Evolutionary conservation across 2,888 invertebrate species (phyloP).

Genomic region (Meliscaeva auricollis): DNA sequence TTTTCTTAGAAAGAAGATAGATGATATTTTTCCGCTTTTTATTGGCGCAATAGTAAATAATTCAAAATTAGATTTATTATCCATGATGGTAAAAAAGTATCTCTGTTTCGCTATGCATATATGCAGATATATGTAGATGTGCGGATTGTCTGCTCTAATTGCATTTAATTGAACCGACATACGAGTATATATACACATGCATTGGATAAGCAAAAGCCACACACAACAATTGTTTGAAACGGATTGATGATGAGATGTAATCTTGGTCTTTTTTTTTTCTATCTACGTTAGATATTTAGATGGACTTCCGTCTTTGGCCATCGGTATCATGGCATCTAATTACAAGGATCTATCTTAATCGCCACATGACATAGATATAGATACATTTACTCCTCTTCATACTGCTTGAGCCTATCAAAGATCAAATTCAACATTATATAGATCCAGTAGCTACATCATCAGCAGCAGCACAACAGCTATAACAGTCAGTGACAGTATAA

Average conservation of each 20-base stretch:
- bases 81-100: conserved; percentile 34
- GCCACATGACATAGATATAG: conserved; percentile 25
- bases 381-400: neutral
- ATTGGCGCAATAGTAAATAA: conserved; percentile 74
- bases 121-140: conserved; percentile 34
- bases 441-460: too few relatives aligned
- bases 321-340: conserved; percentile 75
- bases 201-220: too few relatives aligned
- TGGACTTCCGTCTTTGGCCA: conserved; percentile 71
- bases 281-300: conserved; percentile 45
- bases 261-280: conserved; percentile 34
- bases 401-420: neutral
- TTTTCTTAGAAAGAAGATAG: conserved; percentile 13
- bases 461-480: conserved; percentile 40
- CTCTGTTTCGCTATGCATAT: conserved; percentile 9
- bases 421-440: too few relatives aligned
- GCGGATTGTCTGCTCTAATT: conserved; percentile 72
- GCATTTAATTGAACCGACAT: conserved; percentile 71
- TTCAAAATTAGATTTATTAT: conserved; percentile 75
- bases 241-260: conserved; percentile 75
- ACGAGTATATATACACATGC: neutral
- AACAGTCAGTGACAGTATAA: conserved; percentile 74
- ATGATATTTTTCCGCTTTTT: conserved; percentile 58
- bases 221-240: conserved; percentile 71
- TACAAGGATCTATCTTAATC: conserved; percentile 71